Base-by-base conservation (phyloP, 2,888 invertebrate genomes). In the Physocephala rufipes region DNA sequence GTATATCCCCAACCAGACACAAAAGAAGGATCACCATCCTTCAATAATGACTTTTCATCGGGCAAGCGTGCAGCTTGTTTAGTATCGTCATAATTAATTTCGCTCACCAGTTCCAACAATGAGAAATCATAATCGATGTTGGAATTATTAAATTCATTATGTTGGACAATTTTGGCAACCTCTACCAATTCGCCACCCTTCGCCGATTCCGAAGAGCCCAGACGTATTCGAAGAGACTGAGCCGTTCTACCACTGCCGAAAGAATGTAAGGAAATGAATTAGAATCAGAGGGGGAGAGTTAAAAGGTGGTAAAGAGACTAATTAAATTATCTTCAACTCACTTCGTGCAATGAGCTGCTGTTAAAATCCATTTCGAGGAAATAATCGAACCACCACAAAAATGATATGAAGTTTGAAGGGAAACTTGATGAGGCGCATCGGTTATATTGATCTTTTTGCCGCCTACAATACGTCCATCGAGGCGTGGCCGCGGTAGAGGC, bases 101-200 rank as follows among this genome's bases (percentile, higher is more conserved):
- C 86, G 12, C 83, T 85, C 0, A 86, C 76, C 1, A 91, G 82
- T 84, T 88, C 87, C 9, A 91, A 76, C 0, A 91, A 77, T 0
- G 90, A 90, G 45, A 90, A 87, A 67, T 91, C 91, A 70, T 86
- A 88, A 72, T 91, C 90, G 81, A 89, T 88, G 67, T 83, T 87
- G 16, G 85, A 83, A 74, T 88, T 90, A 15, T 86, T 84, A 77
- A 89, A 91, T 12, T 86, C 82, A 15, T 88, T 87, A 74, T 91
- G 90, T 70, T 86, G 86, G 1, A 87, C 78, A 9, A 90, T 79
- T 62, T 86, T 85, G 0, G 86, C 85, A 0, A 90, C 87, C 15
- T 86, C 84, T 7, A 89, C 82, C 0, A 90, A 3, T 45, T 84
- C 76, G 0, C 91, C 91, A 0, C 88, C 89, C 0, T 77, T 59